Evolutionary conservation across 2,113 vertebrate species (phyloP), one percentile per base, ranked within the genome.

Genomic region (Chloroceryle aenea): DNA sequence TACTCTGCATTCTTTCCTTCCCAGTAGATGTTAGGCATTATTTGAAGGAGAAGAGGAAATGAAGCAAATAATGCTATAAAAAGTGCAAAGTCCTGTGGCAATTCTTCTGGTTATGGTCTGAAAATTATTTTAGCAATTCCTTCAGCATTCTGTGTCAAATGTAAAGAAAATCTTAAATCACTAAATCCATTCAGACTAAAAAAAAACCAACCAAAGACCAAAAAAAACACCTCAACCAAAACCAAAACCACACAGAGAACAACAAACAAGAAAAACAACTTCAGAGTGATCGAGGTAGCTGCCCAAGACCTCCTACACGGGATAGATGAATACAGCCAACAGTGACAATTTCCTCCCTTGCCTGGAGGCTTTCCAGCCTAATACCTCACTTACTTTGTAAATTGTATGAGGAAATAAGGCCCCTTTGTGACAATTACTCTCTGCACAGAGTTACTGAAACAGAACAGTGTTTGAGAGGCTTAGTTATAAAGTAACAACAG

Each of bases 31-130:
- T 50, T 27, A 69, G 50, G 63, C 34, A 82, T 45, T 68, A 56
- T 20, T 20, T 4, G n/a, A 59, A 81, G 40, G 9, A 62, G 9
- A 77, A 83, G 56, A 89, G 43, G 50, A 95, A 95, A 89, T 43
- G 48, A 93, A 89, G 81, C 58, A 91, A 92, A 20, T 52, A 93
- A 89, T 73, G n/a, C 55, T 89, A 89, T 66, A 94, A 85, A 18
- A 82, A 87, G 47, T 55, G 48, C 26, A 17, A 83, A 92, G 66
- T 94, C 48, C 81, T 78, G 20, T 43, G 43, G 84, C 52, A 89
- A 58, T 83, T 76, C 64, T 84, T 40, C 66, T 66, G 26, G 10
- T 80, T 76, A 52, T 69, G 48, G 1, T 32, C 80, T 74, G 30
- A 26, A 73, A 86, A 52, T 69, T 92, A 59, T 62, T 96, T 85